Evolutionary conservation across 2,888 invertebrate species (phyloP), one percentile per base, ranked within the genome.

Genomic region (Geophilus truncorum): DNA sequence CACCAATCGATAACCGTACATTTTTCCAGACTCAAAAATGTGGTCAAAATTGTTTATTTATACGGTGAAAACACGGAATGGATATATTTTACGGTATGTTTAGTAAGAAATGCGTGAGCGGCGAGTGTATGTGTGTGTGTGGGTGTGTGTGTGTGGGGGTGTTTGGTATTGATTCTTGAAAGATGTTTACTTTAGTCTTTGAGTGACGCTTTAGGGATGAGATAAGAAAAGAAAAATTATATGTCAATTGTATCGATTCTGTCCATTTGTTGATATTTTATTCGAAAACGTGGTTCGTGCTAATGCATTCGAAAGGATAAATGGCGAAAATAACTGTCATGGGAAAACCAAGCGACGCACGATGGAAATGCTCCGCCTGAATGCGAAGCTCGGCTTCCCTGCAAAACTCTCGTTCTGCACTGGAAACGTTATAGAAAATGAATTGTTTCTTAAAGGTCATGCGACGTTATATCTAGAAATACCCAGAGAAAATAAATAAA

Each of bases 231-330:
- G n/a, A n/a, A 57, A n/a, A 62, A 62, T 25, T 62, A 25, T 62
- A 62, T 62, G 62, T 62, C 62, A 62, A 62, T 62, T 62, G 62
- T 62, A 62, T 62, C 62, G 62, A 62, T 62, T 45, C 25, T 62
- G 62, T 62, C 25, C 62, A 62, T 28, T 62, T 28, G 25, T 45
- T 62, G 28, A 25, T 25, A 12, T 62, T 62, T 62, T 62, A 62
- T 23, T 62, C 10, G 23, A 62, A 62, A 62, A 25, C 28, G 23
- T 62, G 62, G 25, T 62, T 25, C 62, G 62, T 62, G 62, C 25
- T 62, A 62, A 62, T 62, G 62, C 62, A 62, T 62, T 62, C 23
- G 62, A 62, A 25, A 62, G 62, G 62, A 62, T 62, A 62, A 62
- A 62, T 62, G 62, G 62, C 25, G 62, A 62, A 62, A 62, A 62